Conservation (phyloP, 1,140 invertebrate genomes). For the Cyphomyrmex costatus region DNA sequence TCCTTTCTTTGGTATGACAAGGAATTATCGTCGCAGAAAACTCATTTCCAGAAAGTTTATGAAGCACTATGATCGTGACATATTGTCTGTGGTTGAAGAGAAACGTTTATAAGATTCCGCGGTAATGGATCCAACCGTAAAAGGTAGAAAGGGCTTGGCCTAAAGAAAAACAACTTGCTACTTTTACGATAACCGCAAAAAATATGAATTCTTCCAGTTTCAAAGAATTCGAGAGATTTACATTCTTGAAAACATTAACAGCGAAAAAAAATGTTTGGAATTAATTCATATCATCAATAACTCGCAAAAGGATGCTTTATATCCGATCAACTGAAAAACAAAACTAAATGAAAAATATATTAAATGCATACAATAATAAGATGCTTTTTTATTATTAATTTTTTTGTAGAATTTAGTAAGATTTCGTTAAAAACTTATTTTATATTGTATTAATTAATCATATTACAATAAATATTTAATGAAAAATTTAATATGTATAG, state of each 20-base stretch:
- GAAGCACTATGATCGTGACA: slow-evolving; percentile 50
- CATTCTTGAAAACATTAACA: not conserved
- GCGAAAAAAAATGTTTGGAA: not conserved
- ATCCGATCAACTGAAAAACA: not conserved
- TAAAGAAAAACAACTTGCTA: slow-evolving; percentile 55
- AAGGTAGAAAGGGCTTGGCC: slow-evolving; percentile 55
- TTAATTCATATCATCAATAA: not conserved
- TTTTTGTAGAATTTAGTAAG: not conserved
- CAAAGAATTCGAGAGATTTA: slow-evolving; percentile 19
- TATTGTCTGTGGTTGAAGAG: slow-evolving; percentile 38
- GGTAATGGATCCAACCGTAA: slow-evolving; percentile 61
- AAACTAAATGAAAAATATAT: too few species aligned
- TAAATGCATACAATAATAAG: not conserved
- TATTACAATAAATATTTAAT: not conserved
- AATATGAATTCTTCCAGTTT: slow-evolving; percentile 40
- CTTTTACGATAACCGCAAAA: slow-evolving; percentile 65
- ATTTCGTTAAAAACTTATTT: not conserved
- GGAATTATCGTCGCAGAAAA: slow-evolving; percentile 24
- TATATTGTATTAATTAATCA: not conserved
- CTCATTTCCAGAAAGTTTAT: slow-evolving; percentile 38
- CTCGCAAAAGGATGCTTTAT: not conserved
- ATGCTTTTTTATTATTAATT: not conserved
- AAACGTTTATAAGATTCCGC: slow-evolving; percentile 65
- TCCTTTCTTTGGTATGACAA: not conserved
- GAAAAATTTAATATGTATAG: not conserved